Percentiles rank a stretch among this genome's conserved stretches.
phyloP scores from a whole-genome alignment of 2,888 invertebrate genomes.

The Bhutanitis thaidina region DNA sequence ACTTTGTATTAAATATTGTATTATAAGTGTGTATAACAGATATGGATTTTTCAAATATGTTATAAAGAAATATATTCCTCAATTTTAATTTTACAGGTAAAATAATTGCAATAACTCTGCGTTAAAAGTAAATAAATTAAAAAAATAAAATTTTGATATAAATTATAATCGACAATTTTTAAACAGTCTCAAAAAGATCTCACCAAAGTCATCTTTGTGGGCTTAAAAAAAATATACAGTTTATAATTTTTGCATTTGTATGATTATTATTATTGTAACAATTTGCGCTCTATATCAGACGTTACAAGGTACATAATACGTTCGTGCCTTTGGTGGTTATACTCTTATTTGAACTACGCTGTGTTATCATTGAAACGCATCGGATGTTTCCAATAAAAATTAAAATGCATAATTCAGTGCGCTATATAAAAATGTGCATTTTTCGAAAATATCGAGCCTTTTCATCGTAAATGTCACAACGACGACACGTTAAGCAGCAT shows the following conservation, averaged over 20 bases:
- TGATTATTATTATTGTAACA: not conserved
- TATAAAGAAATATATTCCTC: no score
- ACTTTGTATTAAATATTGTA: no score
- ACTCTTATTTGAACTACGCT: not conserved
- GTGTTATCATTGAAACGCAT: slow-evolving; percentile 13
- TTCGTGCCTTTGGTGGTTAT: not conserved
- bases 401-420: slow-evolving; percentile 17
- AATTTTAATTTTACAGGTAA: no score
- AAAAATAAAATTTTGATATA: no score
- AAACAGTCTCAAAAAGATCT: not conserved
- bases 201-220: slow-evolving; percentile 2
- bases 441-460: not conserved
- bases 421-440: slow-evolving; percentile 16
- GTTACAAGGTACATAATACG: slow-evolving; percentile 1
- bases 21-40: no score
- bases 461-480: not conserved
- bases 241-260: no score
- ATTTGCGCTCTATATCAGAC: not conserved
- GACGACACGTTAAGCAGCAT: not conserved
- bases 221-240: slow-evolving; percentile 10
- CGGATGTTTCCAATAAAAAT: slow-evolving; percentile 14
- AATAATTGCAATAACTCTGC: no score
- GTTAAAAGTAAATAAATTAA: no score
- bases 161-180: not conserved
- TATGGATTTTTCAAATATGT: no score